Percentiles rank a stretch among this genome's conserved stretches.
Conservation (phyloP, 2,797 vertebrate species). For the Lutjanus argentimaculatus region DNA sequence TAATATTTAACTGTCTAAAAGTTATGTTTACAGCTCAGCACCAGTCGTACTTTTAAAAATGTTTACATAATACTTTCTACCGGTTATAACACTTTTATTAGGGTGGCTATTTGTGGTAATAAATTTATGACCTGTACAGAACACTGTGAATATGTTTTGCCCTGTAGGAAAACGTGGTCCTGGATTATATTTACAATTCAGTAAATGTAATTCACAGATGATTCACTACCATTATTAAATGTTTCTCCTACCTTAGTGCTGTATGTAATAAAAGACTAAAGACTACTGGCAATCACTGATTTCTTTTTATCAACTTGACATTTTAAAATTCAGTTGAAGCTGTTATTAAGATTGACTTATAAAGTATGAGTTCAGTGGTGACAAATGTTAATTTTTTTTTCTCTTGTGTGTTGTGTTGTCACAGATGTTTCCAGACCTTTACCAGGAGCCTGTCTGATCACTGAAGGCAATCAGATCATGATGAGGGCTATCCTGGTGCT, state of each 20-base stretch:
- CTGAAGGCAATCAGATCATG: constrained; percentile 82
- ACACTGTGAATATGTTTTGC: background rate
- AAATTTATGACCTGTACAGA: background rate
- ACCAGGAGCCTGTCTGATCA: constrained; percentile 78
- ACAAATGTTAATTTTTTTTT: background rate
- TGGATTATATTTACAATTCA: constrained; percentile 1
- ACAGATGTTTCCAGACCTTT: constrained; percentile 65
- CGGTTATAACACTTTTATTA: background rate
- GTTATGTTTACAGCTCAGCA: background rate
- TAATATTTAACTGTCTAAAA: no score
- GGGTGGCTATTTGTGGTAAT: background rate
- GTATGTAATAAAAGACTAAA: background rate
- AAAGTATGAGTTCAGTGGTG: constrained; percentile 2
- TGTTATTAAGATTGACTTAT: background rate
- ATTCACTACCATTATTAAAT: background rate
- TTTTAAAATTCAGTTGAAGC: background rate
- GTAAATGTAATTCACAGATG: background rate
- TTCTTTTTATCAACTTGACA: background rate
- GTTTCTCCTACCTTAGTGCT: background rate
- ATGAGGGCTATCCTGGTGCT: constrained; percentile 89
- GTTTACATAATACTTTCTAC: background rate
- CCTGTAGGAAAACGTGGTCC: background rate
- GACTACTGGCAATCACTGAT: background rate
- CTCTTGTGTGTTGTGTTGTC: constrained; percentile 18
- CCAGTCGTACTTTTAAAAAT: background rate